These are phyloP conservation scores for Leptopilina drosophilae DNA, from an alignment of 2,888 invertebrate genomes.

Conservation along the genomic window DNA sequence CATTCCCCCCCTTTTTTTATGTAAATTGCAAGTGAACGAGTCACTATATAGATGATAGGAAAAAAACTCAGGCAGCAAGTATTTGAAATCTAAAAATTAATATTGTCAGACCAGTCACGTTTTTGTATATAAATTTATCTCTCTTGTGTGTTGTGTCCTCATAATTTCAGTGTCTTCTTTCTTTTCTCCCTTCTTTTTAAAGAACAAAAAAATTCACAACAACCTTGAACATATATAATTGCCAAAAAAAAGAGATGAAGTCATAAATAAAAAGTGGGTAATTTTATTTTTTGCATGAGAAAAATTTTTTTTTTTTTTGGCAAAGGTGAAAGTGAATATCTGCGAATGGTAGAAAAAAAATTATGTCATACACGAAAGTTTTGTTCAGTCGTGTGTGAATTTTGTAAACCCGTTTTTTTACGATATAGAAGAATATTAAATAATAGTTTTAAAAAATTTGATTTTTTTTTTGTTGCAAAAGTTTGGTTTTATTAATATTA, in stretches of 20 bases:
- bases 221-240: background rate
- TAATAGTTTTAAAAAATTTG: too few species aligned
- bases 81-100: background rate
- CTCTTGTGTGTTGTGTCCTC: background rate
- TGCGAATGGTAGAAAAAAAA: background rate
- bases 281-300: background rate
- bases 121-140: background rate
- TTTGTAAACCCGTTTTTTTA: background rate
- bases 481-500: too few species aligned
- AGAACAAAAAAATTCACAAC: background rate
- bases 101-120: conserved; percentile 6
- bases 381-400: background rate
- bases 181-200: background rate
- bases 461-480: too few species aligned
- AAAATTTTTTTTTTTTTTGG: background rate
- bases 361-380: conserved; percentile 17
- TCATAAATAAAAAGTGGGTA: background rate
- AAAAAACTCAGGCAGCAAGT: background rate
- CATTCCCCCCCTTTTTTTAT: too few species aligned
- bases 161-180: background rate
- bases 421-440: background rate
- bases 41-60: too few species aligned
- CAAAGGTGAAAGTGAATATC: conserved; percentile 18
- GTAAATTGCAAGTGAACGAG: too few species aligned
- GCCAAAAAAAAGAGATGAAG: background rate